phyloP scores from a whole-genome alignment of 2,797 vertebrate genomes.

The Centroberyx gerrardi region DNA sequence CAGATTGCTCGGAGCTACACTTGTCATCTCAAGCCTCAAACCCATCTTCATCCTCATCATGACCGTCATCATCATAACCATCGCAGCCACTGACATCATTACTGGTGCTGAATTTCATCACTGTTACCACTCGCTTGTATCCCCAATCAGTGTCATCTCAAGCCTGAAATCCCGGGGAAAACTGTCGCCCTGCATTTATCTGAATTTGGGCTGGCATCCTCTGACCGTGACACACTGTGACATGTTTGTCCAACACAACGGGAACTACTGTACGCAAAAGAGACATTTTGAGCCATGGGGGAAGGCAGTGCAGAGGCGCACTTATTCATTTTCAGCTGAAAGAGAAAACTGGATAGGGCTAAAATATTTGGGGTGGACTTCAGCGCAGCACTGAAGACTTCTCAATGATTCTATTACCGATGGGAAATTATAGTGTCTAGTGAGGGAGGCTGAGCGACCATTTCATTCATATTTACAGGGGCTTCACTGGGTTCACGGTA shows the following conservation, averaged over 20 bases:
- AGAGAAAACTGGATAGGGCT: background rate
- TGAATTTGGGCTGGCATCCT: background rate
- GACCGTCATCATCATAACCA: too few relatives aligned
- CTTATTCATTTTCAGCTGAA: background rate
- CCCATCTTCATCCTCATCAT: background rate
- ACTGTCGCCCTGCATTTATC: background rate
- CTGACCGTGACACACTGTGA: background rate
- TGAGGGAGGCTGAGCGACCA: background rate
- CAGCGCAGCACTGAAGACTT: conserved; percentile 14
- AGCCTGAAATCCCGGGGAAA: background rate
- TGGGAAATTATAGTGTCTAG: background rate
- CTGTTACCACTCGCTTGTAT: too few relatives aligned
- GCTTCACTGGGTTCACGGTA: background rate
- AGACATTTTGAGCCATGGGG: background rate
- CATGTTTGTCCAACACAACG: background rate
- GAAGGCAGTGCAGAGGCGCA: background rate
- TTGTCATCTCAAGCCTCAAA: background rate
- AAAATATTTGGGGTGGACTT: background rate
- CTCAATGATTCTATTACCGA: conserved; percentile 25
- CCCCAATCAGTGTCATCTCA: background rate
- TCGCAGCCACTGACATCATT: too few relatives aligned
- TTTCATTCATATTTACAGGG: conserved; percentile 13
- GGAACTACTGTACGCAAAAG: background rate
- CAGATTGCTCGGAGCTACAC: background rate
- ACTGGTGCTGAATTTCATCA: too few relatives aligned